phyloP scores from a whole-genome alignment of 1,140 invertebrate genomes.

The Lycorma delicatula region DNA sequence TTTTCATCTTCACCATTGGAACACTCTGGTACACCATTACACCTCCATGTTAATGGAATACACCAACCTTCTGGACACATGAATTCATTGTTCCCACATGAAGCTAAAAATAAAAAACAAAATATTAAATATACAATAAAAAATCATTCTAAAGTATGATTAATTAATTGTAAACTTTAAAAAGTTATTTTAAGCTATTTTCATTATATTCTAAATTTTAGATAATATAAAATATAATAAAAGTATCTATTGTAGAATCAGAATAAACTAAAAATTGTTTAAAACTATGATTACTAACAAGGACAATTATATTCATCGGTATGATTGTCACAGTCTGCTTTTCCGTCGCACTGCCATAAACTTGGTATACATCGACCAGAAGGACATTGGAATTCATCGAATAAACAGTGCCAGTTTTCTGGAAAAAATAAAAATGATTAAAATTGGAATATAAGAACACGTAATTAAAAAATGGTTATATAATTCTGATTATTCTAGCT shows the following conservation, averaged over 20 bases:
- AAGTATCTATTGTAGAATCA: no score
- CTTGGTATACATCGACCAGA: constrained; percentile 46
- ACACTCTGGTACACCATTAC: constrained; percentile 55
- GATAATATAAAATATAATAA: no score
- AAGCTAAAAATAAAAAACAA: constrained; percentile 29
- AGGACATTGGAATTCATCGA: constrained; percentile 48
- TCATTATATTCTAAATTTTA: no score
- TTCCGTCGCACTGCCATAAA: constrained; percentile 54
- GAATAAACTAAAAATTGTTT: neutral
- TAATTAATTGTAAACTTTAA: no score
- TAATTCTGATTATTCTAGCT: no score
- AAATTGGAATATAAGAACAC: no score
- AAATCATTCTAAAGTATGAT: no score
- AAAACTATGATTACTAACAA: constrained; percentile 22
- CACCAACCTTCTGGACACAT: constrained; percentile 47
- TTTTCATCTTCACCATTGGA: constrained; percentile 53
- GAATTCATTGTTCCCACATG: constrained; percentile 47
- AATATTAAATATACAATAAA: neutral
- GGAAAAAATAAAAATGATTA: no score
- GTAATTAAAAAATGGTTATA: no score
- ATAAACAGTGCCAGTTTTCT: constrained; percentile 46
- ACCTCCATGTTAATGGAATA: constrained; percentile 47
- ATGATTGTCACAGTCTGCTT: constrained; percentile 53
- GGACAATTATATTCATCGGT: constrained; percentile 53
- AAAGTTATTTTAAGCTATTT: no score